These are phyloP conservation scores for Neomonachus schauinslandi DNA, from an alignment of 2,113 vertebrate species.

Conservation along the genomic window DNA sequence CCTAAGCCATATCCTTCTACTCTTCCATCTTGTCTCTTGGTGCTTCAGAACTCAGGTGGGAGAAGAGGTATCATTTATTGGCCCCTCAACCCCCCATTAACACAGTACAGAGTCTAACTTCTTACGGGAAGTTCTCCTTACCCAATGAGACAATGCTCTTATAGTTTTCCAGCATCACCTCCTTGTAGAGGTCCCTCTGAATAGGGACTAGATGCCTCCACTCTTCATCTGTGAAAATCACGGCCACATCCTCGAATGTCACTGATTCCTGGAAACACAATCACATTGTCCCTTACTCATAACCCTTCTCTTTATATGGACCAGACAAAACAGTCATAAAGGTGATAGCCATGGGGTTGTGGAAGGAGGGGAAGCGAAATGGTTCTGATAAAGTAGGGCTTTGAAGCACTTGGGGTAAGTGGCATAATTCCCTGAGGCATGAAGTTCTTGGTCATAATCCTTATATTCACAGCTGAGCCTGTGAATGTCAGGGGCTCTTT, in stretches of 20 bases:
- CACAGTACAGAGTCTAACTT: not conserved
- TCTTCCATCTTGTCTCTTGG: not conserved
- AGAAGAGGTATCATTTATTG: not conserved
- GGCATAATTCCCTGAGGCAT: not conserved
- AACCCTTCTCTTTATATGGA: not conserved
- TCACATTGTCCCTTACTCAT: not conserved
- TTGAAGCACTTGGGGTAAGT: not conserved
- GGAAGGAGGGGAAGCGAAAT: not conserved
- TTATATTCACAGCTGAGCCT: not conserved
- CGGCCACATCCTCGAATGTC: conserved; percentile 75
- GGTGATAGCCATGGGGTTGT: not conserved
- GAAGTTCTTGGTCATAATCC: not conserved
- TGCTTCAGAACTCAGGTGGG: not conserved
- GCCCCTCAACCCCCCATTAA: not conserved
- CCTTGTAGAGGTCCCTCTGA: conserved; percentile 74
- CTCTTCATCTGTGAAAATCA: conserved; percentile 79
- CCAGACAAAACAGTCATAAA: not conserved
- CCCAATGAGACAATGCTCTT: conserved; percentile 64
- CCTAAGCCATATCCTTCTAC: not conserved
- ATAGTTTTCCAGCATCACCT: conserved; percentile 80
- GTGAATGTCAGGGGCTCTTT: not conserved
- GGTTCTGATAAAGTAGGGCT: not conserved
- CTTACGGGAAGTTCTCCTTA: conserved; percentile 45
- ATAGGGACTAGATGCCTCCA: conserved; percentile 68
- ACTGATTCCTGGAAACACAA: conserved; percentile 73